A percentile compares a stretch with the other conserved stretches of the same genome.
These are phyloP conservation scores for Drosophila longiperda DNA, from an alignment of 2,888 invertebrate genomes.

Conservation along the genomic window DNA sequence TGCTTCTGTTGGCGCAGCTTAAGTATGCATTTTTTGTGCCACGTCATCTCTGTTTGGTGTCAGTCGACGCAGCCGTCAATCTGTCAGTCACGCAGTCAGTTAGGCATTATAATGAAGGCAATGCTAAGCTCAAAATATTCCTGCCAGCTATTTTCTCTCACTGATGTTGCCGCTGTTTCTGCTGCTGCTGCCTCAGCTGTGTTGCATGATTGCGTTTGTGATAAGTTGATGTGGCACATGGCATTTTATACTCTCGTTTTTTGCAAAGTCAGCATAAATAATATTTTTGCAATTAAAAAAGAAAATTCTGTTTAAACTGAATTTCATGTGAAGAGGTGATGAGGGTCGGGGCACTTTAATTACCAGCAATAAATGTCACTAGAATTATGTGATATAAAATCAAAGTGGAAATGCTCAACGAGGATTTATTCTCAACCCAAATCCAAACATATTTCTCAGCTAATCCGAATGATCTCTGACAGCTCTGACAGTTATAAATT, in stretches of 20 bases:
- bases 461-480: not conserved
- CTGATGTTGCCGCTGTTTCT: slow-evolving; percentile 8
- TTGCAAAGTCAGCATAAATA: slow-evolving; percentile 53
- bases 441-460: not conserved
- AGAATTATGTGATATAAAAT: slow-evolving; percentile 15
- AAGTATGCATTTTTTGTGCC: slow-evolving; percentile 59
- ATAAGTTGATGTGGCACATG: slow-evolving; percentile 54
- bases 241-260: not conserved
- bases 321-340: not conserved
- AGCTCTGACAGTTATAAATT: no score
- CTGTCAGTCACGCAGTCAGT: slow-evolving; percentile 78
- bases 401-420: not conserved
- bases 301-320: slow-evolving; percentile 18
- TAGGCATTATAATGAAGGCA: slow-evolving; percentile 73
- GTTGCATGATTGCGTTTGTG: slow-evolving; percentile 61
- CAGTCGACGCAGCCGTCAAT: slow-evolving; percentile 72
- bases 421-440: not conserved
- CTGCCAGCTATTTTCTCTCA: slow-evolving; percentile 30
- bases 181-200: slow-evolving; percentile 26
- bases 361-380: slow-evolving; percentile 37
- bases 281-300: slow-evolving; percentile 51
- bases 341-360: not conserved
- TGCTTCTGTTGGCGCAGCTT: not conserved
- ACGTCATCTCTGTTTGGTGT: slow-evolving; percentile 60
- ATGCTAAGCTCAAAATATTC: slow-evolving; percentile 46